Evolutionary conservation across 2,888 invertebrate species (phyloP).

Genomic region (Stenchaetothrips biformis): DNA sequence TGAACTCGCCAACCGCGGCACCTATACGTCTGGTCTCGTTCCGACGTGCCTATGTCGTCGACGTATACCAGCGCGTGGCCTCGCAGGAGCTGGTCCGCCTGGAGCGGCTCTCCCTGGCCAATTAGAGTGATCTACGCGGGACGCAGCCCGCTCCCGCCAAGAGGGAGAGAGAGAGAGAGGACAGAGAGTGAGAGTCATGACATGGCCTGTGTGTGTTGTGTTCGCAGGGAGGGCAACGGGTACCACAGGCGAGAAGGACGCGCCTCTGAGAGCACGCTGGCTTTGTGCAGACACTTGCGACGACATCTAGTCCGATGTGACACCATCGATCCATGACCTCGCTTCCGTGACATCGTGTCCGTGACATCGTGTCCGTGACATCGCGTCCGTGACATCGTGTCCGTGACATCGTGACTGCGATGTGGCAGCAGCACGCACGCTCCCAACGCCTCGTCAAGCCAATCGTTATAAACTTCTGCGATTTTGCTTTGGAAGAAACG

Average conservation of each 20-base stretch:
- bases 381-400: no score
- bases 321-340: no score
- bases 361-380: no score
- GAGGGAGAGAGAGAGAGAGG: no score
- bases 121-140: not conserved
- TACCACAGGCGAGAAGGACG: conserved; percentile 25
- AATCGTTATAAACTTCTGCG: no score
- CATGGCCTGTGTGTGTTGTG: not conserved
- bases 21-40: conserved; percentile 4
- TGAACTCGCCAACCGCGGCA: conserved; percentile 36
- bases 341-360: no score
- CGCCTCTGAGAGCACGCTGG: conserved; percentile 27
- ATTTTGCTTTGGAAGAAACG: no score
- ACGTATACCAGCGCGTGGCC: not conserved
- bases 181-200: no score
- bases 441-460: no score
- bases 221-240: conserved; percentile 2
- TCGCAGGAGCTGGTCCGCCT: not conserved
- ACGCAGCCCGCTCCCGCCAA: not conserved
- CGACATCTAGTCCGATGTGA: no score
- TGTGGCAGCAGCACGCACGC: no score
- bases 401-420: no score
- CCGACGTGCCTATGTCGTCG: not conserved
- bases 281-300: not conserved
- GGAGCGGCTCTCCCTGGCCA: not conserved